A percentile compares a stretch with the other conserved stretches of the same genome.
Evolutionary conservation across 2,888 invertebrate species (phyloP).

Genomic region (Tipula lateralis): DNA sequence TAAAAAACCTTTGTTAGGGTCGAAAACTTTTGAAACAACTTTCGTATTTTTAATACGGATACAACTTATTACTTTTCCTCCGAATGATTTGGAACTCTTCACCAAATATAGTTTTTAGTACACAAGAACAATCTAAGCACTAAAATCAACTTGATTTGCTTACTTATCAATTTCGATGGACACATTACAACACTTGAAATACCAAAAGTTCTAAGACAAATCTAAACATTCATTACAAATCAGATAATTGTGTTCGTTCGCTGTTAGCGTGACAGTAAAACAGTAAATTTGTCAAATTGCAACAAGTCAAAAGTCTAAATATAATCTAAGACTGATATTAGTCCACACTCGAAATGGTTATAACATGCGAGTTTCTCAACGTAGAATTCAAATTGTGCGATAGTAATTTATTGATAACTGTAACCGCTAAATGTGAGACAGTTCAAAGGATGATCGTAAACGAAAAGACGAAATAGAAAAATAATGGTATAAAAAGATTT

Average conservation of each 20-base stretch:
- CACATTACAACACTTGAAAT: not conserved
- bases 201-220: not conserved
- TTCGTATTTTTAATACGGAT: too few species aligned
- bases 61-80: too few species aligned
- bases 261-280: not conserved
- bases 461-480: too few species aligned
- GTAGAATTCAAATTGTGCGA: not conserved
- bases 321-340: not conserved
- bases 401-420: not conserved
- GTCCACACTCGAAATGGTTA: not conserved
- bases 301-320: not conserved
- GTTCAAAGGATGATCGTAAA: not conserved
- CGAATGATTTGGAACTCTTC: too few species aligned
- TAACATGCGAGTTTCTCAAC: not conserved
- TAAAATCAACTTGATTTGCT: too few species aligned
- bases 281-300: not conserved
- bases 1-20: too few species aligned
- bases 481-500: not conserved
- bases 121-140: too few species aligned
- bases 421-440: not conserved
- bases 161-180: too few species aligned
- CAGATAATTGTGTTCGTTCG: not conserved
- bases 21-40: too few species aligned
- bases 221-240: not conserved
- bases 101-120: too few species aligned